Evolutionary conservation across 2,888 invertebrate species (phyloP).

Genomic region (Eristalis pertinax): DNA sequence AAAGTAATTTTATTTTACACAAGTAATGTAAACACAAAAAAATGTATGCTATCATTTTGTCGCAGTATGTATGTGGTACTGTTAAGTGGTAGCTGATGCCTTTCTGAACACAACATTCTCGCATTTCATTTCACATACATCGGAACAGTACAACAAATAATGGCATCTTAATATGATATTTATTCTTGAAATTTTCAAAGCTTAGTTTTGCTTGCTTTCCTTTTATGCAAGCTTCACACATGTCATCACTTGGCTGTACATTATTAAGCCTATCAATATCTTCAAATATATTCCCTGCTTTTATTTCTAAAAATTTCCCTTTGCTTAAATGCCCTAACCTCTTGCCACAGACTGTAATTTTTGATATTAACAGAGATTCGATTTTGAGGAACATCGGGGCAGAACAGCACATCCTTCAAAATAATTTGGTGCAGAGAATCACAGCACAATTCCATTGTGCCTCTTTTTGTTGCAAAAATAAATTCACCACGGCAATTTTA

Average conservation of each 20-base stretch:
- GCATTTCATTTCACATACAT: constrained; percentile 74
- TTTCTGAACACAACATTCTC: no score
- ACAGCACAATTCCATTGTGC: constrained; percentile 73
- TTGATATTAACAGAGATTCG: background rate
- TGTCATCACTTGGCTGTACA: constrained; percentile 31
- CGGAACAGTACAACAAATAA: constrained; percentile 76
- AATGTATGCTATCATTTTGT: no score
- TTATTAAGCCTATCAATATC: constrained; percentile 23
- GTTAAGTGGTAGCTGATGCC: no score
- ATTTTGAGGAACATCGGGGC: background rate
- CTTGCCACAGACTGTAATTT: background rate
- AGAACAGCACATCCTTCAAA: background rate
- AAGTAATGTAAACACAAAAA: no score
- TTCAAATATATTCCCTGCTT: background rate
- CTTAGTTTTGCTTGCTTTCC: constrained; percentile 77
- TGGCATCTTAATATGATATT: constrained; percentile 73
- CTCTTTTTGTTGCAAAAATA: constrained; percentile 56
- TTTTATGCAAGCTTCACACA: constrained; percentile 76
- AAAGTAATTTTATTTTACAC: no score
- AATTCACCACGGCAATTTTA: constrained; percentile 73
- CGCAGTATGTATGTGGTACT: constrained; percentile 77
- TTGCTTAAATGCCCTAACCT: background rate
- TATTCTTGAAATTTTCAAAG: constrained; percentile 74
- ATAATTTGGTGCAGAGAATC: constrained; percentile 46
- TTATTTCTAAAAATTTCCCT: background rate